Percentiles rank a stretch among this genome's conserved stretches.
phyloP scores from a whole-genome alignment of 2,113 vertebrate genomes.

The Bos javanicus region DNA sequence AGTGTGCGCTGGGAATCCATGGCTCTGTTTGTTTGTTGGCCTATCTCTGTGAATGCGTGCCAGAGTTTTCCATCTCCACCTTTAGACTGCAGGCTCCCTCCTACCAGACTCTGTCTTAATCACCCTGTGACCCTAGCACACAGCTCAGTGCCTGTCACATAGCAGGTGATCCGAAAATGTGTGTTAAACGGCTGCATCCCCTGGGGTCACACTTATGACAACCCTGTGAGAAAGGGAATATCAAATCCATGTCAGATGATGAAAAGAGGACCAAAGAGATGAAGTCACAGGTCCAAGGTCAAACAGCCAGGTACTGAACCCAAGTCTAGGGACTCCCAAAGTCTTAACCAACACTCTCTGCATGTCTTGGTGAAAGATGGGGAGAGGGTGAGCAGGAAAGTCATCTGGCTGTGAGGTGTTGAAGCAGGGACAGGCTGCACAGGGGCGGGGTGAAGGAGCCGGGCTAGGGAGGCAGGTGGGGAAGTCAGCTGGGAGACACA shows the following conservation, averaged over 20 bases:
- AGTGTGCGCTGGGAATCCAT: fast-evolving
- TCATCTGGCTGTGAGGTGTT: neutral
- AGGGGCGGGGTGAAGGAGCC: neutral
- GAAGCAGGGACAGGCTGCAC: neutral
- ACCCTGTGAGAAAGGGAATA: neutral
- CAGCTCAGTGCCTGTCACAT: neutral
- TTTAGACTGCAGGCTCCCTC: neutral
- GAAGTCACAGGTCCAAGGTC: neutral
- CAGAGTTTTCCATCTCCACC: neutral
- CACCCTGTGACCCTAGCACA: neutral
- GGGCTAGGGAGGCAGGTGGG: neutral
- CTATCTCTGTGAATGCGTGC: neutral
- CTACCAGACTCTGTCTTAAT: neutral
- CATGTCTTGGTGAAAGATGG: no score
- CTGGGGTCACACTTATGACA: neutral
- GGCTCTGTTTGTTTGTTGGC: neutral
- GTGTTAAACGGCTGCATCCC: neutral
- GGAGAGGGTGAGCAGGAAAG: no score
- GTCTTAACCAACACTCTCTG: neutral
- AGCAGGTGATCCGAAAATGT: neutral
- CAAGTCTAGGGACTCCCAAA: neutral
- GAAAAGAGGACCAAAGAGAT: neutral
- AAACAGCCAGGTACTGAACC: neutral
- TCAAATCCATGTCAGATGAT: neutral
- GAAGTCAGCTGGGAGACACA: neutral